Evolutionary conservation across 2,888 invertebrate species (phyloP), one percentile per base, ranked within the genome.

Genomic region (Eilema sororculum): DNA sequence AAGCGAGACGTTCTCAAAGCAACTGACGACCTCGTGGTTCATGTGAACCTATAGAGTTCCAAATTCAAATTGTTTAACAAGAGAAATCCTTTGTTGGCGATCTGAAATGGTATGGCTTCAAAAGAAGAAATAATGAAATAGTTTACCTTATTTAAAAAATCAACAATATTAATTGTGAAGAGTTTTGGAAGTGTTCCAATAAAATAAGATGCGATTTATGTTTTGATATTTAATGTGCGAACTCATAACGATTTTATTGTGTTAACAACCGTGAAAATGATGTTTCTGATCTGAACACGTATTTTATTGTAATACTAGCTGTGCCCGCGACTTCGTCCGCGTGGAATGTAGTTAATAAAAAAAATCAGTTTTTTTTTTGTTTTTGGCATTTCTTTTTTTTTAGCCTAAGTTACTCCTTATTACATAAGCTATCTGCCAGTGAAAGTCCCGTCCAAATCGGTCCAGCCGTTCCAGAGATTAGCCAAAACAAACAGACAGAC

Each of bases 1-100:
- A 89, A 91, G 87, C 84, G 85, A 88, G 89, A 89, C 88, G 90
- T 91, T 91, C 90, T 90, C 88, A 89, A 89, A 90, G 90, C 89
- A 87, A 87, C 81, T 78, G 85, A 72, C 89, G 89, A 90, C 89
- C 88, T 89, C 89, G 87, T 86, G 83, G 84, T 81, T 87, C 87
- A 84, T 91, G 89, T 88, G 90, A 90, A 90, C 88, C 85, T 86
- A 84, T 86, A 84, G 87, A 87, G 89, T 90, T 90, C 87, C 85
- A 89, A 88, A 88, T 89, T 87, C 84, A 84, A 90, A 89, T 89
- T 87, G 87, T 88, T 87, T 88, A 83, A 88, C 83, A 78, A 89
- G 87, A 89, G 87, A 90, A 87, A 88, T 86, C 86, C 85, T 89
- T 90, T 90, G 89, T 91, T 89, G 89, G 87, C 84, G 81, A 82